Conservation (phyloP, 92 coral and sea anemone species). For the Porites rus region DNA sequence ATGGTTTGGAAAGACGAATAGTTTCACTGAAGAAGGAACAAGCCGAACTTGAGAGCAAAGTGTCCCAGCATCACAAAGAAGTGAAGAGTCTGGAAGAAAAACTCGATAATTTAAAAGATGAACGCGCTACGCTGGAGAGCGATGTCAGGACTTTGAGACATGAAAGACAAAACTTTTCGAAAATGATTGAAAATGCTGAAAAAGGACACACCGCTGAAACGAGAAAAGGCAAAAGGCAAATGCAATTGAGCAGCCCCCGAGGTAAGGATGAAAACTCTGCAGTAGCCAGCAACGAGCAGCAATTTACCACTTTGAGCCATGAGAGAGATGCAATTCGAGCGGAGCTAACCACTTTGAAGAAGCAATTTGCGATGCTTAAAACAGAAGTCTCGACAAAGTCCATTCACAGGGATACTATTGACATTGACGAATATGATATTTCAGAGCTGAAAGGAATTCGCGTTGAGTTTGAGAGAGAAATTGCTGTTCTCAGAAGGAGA, state of each 20-base stretch:
- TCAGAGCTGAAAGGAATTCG: constrained; percentile 73
- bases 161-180: constrained; percentile 65
- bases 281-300: constrained; percentile 58
- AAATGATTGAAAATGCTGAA: constrained; percentile 54
- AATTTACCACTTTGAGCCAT: constrained; percentile 53
- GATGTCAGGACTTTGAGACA: constrained; percentile 45
- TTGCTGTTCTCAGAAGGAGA: constrained; percentile 73
- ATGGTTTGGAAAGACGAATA: constrained; percentile 64
- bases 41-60: constrained; percentile 60
- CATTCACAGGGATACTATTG: constrained; percentile 59
- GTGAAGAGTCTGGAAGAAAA: constrained; percentile 67
- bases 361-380: constrained; percentile 52
- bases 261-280: constrained; percentile 34
- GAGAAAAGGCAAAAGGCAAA: constrained; percentile 17
- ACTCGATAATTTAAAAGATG: constrained; percentile 44
- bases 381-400: constrained; percentile 38
- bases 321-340: constrained; percentile 72
- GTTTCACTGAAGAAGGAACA: constrained; percentile 72
- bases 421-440: constrained; percentile 64
- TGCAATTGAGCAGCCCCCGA: constrained; percentile 43
- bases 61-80: constrained; percentile 75
- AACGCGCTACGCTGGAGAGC: constrained; percentile 55
- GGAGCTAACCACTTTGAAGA: constrained; percentile 56
- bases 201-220: constrained; percentile 49
- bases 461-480: constrained; percentile 79